phyloP scores from a whole-genome alignment of 2,113 vertebrate species.

The Psettodes erumei region DNA sequence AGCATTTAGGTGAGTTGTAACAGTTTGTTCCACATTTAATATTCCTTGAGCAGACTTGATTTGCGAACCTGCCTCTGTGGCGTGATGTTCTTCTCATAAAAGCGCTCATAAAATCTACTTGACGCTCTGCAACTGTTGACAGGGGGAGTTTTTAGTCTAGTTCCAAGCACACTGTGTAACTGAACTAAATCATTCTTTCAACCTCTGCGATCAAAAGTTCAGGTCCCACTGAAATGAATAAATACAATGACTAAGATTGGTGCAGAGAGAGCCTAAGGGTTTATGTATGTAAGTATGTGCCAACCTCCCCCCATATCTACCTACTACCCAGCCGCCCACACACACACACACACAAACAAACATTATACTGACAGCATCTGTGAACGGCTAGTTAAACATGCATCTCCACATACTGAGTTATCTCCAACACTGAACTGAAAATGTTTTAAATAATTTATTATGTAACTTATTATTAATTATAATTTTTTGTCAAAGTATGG shows the following conservation, averaged over 20 bases:
- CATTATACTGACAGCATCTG: too few relatives aligned
- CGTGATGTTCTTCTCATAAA: conserved; percentile 32
- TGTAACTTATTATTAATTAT: too few relatives aligned
- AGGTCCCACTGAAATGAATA: conserved; percentile 29
- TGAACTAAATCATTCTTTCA: background rate
- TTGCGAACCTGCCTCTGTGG: conserved; percentile 16
- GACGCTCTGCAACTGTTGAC: conserved; percentile 9
- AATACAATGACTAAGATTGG: conserved; percentile 15
- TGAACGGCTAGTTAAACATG: too few relatives aligned
- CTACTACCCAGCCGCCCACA: background rate
- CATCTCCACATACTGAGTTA: too few relatives aligned
- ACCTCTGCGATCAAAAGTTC: conserved; percentile 25
- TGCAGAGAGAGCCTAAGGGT: conserved; percentile 19
- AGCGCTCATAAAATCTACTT: conserved; percentile 11
- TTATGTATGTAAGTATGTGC: background rate
- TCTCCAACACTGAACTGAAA: too few relatives aligned
- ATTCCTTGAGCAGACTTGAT: background rate
- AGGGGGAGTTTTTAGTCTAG: background rate
- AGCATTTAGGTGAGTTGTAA: background rate
- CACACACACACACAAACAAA: background rate
- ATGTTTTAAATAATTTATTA: too few relatives aligned
- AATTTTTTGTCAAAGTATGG: background rate
- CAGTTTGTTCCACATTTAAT: conserved; percentile 12
- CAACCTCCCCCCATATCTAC: background rate
- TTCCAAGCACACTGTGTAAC: conserved; percentile 33